Evolutionary conservation across 2,888 invertebrate genomes (phyloP).

Genomic region (Dysmachus trigonus): DNA sequence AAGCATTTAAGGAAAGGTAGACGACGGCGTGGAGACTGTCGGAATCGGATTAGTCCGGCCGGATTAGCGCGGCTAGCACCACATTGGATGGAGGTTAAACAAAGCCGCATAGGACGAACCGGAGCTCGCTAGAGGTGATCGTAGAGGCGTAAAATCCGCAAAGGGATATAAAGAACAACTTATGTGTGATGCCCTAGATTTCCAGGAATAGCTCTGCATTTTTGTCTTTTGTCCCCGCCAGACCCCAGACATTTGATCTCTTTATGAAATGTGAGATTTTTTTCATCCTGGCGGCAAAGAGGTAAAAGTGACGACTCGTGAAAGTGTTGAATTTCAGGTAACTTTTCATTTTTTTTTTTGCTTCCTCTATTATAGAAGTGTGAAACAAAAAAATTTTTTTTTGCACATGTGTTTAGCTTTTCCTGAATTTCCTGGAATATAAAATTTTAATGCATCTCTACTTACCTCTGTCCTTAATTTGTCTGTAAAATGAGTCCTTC

Average conservation of each 20-base stretch:
- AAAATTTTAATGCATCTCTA: neutral
- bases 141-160: constrained; percentile 2
- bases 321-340: constrained; percentile 21
- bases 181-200: neutral
- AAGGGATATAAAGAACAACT: neutral
- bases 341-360: neutral
- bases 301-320: constrained; percentile 30
- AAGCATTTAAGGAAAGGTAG: neutral
- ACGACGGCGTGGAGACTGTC: neutral
- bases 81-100: neutral
- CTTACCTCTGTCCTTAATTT: neutral
- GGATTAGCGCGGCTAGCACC: constrained; percentile 4
- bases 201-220: constrained; percentile 14
- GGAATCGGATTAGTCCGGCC: neutral
- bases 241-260: constrained; percentile 4
- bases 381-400: neutral
- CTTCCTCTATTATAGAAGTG: neutral
- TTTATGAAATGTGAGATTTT: constrained; percentile 28
- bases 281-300: neutral
- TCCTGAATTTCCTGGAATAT: neutral
- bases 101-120: neutral
- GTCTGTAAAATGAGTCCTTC: no score
- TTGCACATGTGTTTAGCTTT: neutral
- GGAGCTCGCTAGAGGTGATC: neutral
- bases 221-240: neutral